Percentiles rank a stretch among this genome's conserved stretches.
phyloP scores from a whole-genome alignment of 2,888 invertebrate genomes.

The Tigriopus californicus region DNA sequence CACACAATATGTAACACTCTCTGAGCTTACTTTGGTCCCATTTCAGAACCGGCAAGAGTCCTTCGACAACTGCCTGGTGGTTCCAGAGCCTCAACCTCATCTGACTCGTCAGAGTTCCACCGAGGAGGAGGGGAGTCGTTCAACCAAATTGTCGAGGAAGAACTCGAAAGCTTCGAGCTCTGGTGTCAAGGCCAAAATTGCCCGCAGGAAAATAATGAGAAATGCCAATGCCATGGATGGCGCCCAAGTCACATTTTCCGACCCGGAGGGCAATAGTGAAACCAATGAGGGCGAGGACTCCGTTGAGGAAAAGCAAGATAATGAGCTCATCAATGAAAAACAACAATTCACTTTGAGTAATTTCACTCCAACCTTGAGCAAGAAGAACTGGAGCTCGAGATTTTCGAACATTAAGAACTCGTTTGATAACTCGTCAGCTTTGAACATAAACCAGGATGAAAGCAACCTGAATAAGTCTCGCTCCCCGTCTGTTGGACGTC shows the following conservation, averaged over 20 bases:
- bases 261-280: slow-evolving; percentile 6
- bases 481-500: slow-evolving; percentile 1
- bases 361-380: not conserved
- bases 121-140: no score
- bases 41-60: no score
- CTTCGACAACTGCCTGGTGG: no score
- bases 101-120: no score
- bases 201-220: slow-evolving; percentile 2
- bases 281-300: slow-evolving; percentile 10
- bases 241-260: slow-evolving; percentile 1
- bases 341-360: not conserved
- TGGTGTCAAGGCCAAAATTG: slow-evolving; percentile 5
- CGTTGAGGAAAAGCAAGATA: slow-evolving; percentile 10
- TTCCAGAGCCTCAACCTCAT: no score
- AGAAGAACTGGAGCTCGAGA: slow-evolving; percentile 10
- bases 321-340: not conserved
- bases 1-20: no score
- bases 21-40: no score
- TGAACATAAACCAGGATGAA: not conserved
- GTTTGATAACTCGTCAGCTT: slow-evolving; percentile 3
- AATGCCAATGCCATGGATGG: slow-evolving; percentile 8
- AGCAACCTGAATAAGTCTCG: slow-evolving; percentile 2
- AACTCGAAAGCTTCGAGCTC: not conserved
- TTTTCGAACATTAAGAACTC: slow-evolving; percentile 14
- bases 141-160: no score